Percentiles rank a stretch among this genome's conserved stretches.
Evolutionary conservation across 2,888 invertebrate genomes (phyloP).

Genomic region (Hypolimnas misippus): DNA sequence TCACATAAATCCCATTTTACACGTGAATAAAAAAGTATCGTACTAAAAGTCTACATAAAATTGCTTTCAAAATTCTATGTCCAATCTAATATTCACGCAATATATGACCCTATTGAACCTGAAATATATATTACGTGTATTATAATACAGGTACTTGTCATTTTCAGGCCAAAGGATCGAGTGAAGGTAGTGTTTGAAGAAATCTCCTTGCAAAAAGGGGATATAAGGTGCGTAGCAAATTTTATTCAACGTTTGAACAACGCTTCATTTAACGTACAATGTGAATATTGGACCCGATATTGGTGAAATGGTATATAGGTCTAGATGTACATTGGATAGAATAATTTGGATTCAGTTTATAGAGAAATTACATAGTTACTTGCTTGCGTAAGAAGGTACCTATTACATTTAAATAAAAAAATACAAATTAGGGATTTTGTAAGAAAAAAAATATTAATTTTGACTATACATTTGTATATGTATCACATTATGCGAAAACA

Average conservation of each 20-base stretch:
- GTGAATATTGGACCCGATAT: slow-evolving; percentile 35
- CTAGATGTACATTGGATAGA: not conserved
- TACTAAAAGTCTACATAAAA: not conserved
- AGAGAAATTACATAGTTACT: no score
- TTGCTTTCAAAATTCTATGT: not conserved
- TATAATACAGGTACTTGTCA: slow-evolving; percentile 41
- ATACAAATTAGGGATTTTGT: no score
- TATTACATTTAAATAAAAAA: no score
- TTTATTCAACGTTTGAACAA: slow-evolving; percentile 28
- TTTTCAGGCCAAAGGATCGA: slow-evolving; percentile 89
- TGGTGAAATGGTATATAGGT: slow-evolving; percentile 3
- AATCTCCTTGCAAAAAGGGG: slow-evolving; percentile 89
- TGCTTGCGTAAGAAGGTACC: no score
- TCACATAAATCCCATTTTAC: not conserved
- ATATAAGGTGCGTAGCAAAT: slow-evolving; percentile 85
- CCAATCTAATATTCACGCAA: not conserved
- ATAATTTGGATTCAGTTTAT: no score
- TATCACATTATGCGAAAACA: no score
- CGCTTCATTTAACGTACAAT: slow-evolving; percentile 31
- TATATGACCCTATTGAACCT: not conserved
- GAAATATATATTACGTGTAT: slow-evolving; percentile 12
- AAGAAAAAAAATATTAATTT: no score
- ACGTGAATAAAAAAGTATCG: not conserved
- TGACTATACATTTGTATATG: no score
- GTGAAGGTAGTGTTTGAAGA: slow-evolving; percentile 93